These are phyloP conservation scores for Dynastes hyllus DNA, from an alignment of 2,888 invertebrate species.

Conservation along the genomic window DNA sequence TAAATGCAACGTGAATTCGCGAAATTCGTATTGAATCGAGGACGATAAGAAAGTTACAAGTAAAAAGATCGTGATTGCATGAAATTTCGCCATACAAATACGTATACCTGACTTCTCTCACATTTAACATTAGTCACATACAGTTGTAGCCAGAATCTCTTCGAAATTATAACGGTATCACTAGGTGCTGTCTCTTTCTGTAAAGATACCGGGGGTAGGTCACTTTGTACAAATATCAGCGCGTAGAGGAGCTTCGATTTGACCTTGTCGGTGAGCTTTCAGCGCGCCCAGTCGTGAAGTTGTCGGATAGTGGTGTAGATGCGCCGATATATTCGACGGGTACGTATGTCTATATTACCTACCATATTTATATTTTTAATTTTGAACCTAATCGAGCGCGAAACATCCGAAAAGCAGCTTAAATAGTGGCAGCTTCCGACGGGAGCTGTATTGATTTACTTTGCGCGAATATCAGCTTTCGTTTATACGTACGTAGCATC, in stretches of 20 bases:
- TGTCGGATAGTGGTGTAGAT: not conserved
- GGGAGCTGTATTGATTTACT: constrained; percentile 29
- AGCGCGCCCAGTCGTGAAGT: constrained; percentile 24
- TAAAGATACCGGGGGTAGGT: constrained; percentile 27
- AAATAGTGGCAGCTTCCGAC: constrained; percentile 34
- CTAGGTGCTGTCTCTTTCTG: not conserved
- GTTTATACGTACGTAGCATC: not conserved
- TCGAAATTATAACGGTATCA: not conserved
- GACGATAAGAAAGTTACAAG: not conserved
- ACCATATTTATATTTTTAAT: constrained; percentile 26
- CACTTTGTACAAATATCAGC: constrained; percentile 19
- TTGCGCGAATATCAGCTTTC: not conserved
- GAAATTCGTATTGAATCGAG: constrained; percentile 6
- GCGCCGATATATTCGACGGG: not conserved
- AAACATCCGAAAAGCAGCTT: constrained; percentile 12
- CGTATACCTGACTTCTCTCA: constrained; percentile 15
- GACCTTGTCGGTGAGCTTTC: constrained; percentile 36
- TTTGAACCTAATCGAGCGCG: constrained; percentile 21
- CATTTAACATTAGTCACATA: not conserved
- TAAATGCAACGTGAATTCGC: not conserved
- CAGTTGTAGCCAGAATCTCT: not conserved
- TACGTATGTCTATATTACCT: constrained; percentile 8
- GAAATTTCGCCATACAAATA: not conserved
- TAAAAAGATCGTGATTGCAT: not conserved
- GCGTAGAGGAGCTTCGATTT: constrained; percentile 29